Base-by-base conservation (phyloP, 2,888 invertebrate species). In the Ennomos fuscantarius region DNA sequence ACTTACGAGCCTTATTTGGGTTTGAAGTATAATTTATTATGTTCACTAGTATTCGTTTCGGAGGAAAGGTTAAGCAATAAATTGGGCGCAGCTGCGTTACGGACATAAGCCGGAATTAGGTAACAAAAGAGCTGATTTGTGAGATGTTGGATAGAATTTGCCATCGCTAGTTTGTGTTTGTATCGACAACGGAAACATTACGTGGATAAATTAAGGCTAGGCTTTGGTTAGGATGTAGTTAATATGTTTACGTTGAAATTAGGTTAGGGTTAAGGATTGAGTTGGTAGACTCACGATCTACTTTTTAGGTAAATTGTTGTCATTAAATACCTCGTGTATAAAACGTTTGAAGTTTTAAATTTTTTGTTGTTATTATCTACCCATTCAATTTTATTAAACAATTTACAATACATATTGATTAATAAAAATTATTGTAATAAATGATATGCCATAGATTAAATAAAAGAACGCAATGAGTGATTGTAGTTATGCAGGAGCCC, bases 1-100 rank as follows among this genome's bases (percentile, higher is more conserved):
- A 89, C 82, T 89, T 86, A 87, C 84, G 80, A 73, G 76, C 81
- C 87, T 88, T 89, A 89, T 89, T 89, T 87, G 85, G 87, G 87
- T 85, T 88, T 88, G 86, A 89, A 89, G 89, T 89, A 90, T 90
- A 89, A 92, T 89, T 90, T 90, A 92, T 89, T 81, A 88, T 88
- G 83, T 89, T 90, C 91, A 89, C 90, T 92, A 90, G 88, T 80
- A 89, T 86, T 82, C 82, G 52, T 43, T 41, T 76, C 78, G 78
- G 84, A 24, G 84, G 86, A 90, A 91, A 92, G 91, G 91, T 92
- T 91, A 89, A 87, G 88, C 88, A 70, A 82, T 83, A 83, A 83
- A 83, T 83, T 76, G 78, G 82, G 74, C 87, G 76, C 91, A 91
- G 90, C 89, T 92, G 91, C 78, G 89, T 78, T 83, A 78, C 82